Base-by-base conservation (phyloP, 2,888 invertebrate genomes). In the Trissolcus japonicus region DNA sequence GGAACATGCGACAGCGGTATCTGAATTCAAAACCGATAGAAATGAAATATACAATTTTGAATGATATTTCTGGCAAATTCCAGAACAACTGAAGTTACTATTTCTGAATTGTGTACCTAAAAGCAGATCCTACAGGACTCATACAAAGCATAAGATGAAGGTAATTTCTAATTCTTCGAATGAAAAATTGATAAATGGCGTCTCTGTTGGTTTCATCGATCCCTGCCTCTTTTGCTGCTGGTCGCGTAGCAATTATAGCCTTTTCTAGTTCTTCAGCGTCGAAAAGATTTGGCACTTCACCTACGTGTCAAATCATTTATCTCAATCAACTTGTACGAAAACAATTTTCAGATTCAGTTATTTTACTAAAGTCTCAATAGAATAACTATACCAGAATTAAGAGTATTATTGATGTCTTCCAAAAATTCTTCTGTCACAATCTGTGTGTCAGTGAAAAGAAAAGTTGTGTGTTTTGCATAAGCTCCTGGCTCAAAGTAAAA, bases 231-330 rank as follows among this genome's bases (percentile, higher is more conserved):
- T 93, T 94, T 0, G 96, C 96, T 0, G 92, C 92, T 1, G 92
- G 91, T 11, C 96, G 91, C 66, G 94, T 93, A 0, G 93, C 94
- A 13, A 94, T 93, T 79, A 97, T 94, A 0, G 95, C 92, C 85
- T 94, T 94, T 83, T 97, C 97, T 84, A 94, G 94, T 68, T 96
- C 94, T 83, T 97, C 97, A 0, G 95, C 92, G 83, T 95, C 95
- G 83, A 94, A 96, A n/a, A 97, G 90, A 90, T 96, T 97, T 0
- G 97, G 97, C 0, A 97, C 96, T 86, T 97, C 97, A 56, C 95
- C 94, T 94, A 43, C 46, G 60, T 25, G 4, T 0, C 35, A 48
- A 61, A 29, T 17, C 54, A 48, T 29, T 48, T 60, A 29, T 4
- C 6, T 9, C 9, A 35, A 35, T 35, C 35, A 35, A 1, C 6